Evolutionary conservation across 2,888 invertebrate species (phyloP).

Genomic region (Pandemis heparana): DNA sequence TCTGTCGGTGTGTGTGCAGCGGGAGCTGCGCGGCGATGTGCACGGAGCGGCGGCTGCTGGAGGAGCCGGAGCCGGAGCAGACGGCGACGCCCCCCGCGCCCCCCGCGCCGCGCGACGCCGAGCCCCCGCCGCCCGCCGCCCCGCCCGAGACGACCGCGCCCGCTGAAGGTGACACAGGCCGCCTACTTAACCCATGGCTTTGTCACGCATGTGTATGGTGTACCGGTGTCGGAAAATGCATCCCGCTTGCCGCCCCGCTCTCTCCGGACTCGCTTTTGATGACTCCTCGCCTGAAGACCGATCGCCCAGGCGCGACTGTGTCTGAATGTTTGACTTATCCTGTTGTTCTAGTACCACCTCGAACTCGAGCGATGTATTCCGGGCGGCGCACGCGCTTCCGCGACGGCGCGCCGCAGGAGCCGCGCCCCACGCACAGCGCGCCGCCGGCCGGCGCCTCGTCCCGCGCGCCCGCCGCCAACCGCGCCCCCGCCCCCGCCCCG

Average conservation of each 20-base stretch:
- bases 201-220: too few species aligned
- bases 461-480: slow-evolving; percentile 16
- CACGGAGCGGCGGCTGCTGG: slow-evolving; percentile 59
- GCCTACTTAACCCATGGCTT: too few species aligned
- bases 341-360: background rate
- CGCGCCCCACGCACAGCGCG: slow-evolving; percentile 1
- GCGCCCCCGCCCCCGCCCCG: slow-evolving; percentile 16
- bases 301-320: too few species aligned
- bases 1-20: slow-evolving; percentile 45
- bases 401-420: background rate
- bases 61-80: slow-evolving; percentile 34
- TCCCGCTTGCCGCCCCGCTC: too few species aligned
- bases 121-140: background rate
- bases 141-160: background rate
- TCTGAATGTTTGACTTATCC: too few species aligned
- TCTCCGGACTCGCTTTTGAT: too few species aligned
- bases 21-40: slow-evolving; percentile 63
- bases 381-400: too few species aligned
- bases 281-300: too few species aligned
- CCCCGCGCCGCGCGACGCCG: background rate
- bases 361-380: background rate
- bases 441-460: slow-evolving; percentile 3
- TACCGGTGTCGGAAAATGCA: too few species aligned
- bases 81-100: background rate
- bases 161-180: background rate